Evolutionary conservation across 2,888 invertebrate species (phyloP).

Genomic region (Diarsia brunnea): DNA sequence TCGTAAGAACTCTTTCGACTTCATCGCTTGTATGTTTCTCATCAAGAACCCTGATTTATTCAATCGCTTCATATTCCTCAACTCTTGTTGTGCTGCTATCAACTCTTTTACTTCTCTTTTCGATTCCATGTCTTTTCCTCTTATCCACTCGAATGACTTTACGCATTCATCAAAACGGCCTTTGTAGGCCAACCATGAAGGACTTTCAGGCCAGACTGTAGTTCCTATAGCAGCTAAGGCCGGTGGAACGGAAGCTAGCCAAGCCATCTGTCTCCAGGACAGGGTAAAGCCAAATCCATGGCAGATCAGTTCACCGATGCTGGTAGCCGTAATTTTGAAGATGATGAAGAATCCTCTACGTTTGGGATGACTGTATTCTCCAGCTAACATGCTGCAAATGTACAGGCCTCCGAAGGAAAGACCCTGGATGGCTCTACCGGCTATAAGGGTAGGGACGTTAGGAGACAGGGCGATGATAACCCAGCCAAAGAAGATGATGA

Average conservation of each 20-base stretch:
- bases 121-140: conserved; percentile 51
- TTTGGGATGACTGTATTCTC: conserved; percentile 62
- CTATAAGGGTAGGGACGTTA: conserved; percentile 47
- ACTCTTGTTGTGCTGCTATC: conserved; percentile 56
- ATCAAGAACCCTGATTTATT: conserved; percentile 16
- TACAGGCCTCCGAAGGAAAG: conserved; percentile 56
- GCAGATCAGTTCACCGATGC: conserved; percentile 58
- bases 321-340: conserved; percentile 54
- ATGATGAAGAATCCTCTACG: conserved; percentile 59
- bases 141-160: conserved; percentile 53
- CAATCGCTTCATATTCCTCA: conserved; percentile 29
- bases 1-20: conserved; percentile 48
- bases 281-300: conserved; percentile 51
- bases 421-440: conserved; percentile 59
- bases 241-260: conserved; percentile 50
- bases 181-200: conserved; percentile 61
- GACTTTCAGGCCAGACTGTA: conserved; percentile 60
- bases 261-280: conserved; percentile 58
- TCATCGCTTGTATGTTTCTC: conserved; percentile 31
- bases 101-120: conserved; percentile 52
- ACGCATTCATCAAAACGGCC: conserved; percentile 59
- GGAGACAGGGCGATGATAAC: conserved; percentile 53
- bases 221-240: conserved; percentile 48
- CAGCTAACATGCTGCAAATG: conserved; percentile 50
- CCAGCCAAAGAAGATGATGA: conserved; percentile 49